These are phyloP conservation scores for Drosophila lutescens DNA, from an alignment of 2,888 invertebrate genomes.

Conservation along the genomic window DNA sequence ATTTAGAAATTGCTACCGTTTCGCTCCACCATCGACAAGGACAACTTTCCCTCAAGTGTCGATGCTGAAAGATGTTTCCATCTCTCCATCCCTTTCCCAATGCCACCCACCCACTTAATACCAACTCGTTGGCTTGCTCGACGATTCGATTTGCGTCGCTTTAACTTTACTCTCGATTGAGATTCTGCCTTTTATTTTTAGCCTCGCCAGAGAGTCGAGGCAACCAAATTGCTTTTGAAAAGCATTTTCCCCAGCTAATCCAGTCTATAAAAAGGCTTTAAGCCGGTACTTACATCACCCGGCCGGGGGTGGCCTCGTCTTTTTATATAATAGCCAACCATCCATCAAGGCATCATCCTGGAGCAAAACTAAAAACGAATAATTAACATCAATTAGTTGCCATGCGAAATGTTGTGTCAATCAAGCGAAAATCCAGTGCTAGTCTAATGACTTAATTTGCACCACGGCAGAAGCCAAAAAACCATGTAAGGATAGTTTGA, in stretches of 20 bases:
- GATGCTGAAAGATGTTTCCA: conserved; percentile 45
- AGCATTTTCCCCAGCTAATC: conserved; percentile 43
- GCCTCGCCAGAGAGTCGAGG: conserved; percentile 2
- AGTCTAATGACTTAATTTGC: conserved; percentile 58
- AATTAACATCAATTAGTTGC: conserved; percentile 76
- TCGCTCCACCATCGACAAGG: conserved; percentile 55
- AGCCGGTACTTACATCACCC: conserved; percentile 10
- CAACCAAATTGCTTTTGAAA: conserved; percentile 37
- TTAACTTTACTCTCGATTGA: conserved; percentile 67
- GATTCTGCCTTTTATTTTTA: conserved; percentile 58
- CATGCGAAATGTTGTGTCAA: conserved; percentile 70
- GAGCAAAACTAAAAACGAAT: conserved; percentile 44
- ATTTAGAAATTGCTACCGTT: conserved; percentile 79
- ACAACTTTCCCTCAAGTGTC: conserved; percentile 72
- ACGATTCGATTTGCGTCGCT: conserved; percentile 74
- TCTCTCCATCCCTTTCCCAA: background rate
- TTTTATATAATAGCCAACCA: conserved; percentile 7
- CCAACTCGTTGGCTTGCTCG: conserved; percentile 54
- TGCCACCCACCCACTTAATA: conserved; percentile 33
- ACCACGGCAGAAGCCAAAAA: conserved; percentile 27
- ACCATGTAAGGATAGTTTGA: too few species aligned
- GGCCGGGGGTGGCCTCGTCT: background rate
- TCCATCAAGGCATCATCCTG: conserved; percentile 59
- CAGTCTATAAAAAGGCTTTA: conserved; percentile 34
- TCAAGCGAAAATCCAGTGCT: conserved; percentile 55